Conservation (phyloP, 64 coral and sea anemone genomes). For the Dendronephthya gigantea region DNA sequence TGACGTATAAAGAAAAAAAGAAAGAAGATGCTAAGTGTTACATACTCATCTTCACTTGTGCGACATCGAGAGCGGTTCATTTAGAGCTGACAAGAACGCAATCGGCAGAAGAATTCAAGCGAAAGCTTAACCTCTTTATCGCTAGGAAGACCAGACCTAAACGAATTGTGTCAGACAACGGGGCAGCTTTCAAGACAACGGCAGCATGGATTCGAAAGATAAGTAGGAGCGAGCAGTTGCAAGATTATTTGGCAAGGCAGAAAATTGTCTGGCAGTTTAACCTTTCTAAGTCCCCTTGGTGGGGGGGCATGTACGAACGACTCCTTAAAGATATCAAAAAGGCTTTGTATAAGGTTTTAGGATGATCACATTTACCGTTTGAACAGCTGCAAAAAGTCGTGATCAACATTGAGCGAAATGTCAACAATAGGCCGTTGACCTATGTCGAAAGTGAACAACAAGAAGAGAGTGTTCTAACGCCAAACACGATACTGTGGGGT, state of each 20-base stretch:
- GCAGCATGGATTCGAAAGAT: conserved; percentile 43
- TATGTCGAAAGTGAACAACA: conserved; percentile 27
- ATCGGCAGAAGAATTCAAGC: conserved; percentile 34
- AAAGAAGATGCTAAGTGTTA: conserved; percentile 43
- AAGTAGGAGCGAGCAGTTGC: conserved; percentile 22
- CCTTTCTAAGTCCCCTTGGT: conserved; percentile 32
- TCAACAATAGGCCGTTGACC: conserved; percentile 30
- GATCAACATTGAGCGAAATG: conserved; percentile 31
- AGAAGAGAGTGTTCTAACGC: conserved; percentile 29
- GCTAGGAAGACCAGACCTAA: conserved; percentile 30
- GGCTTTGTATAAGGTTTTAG: conserved; percentile 30
- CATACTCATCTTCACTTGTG: conserved; percentile 50
- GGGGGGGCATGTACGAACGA: conserved; percentile 42
- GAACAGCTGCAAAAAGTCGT: conserved; percentile 31
- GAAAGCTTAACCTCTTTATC: conserved; percentile 45
- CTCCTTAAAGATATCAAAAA: conserved; percentile 40
- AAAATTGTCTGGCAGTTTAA: conserved; percentile 39
- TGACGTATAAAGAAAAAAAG: conserved; percentile 39
- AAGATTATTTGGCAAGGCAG: conserved; percentile 39
- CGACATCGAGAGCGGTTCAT: conserved; percentile 40
- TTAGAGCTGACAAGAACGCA: conserved; percentile 49
- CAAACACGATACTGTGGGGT: conserved; percentile 33
- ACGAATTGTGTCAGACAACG: conserved; percentile 29
- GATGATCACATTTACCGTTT: conserved; percentile 16
- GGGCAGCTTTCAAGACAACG: conserved; percentile 37